phyloP scores from a whole-genome alignment of 2,888 invertebrate species.

The Piscicola geometra region DNA sequence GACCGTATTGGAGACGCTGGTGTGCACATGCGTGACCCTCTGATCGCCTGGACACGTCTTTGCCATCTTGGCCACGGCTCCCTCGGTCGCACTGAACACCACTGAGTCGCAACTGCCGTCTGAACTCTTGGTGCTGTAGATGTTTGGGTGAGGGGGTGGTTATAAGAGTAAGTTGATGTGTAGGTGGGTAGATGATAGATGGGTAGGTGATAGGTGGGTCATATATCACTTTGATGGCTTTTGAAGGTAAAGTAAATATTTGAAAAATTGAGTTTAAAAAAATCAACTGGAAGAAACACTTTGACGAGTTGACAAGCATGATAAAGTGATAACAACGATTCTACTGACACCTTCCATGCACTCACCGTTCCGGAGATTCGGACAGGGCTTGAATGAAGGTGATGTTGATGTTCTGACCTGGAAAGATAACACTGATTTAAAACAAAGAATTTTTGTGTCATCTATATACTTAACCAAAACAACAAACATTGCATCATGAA shows the following conservation, averaged over 20 bases:
- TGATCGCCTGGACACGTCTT: conserved; percentile 34
- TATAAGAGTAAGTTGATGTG: not conserved
- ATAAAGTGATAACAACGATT: no score
- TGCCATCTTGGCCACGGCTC: conserved; percentile 34
- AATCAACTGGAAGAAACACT: no score
- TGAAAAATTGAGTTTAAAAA: no score
- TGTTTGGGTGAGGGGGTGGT: not conserved
- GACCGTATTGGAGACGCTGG: conserved; percentile 37
- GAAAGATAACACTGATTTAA: not conserved
- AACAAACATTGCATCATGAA: no score
- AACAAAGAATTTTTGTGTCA: no score
- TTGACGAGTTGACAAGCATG: no score
- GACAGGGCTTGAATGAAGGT: not conserved
- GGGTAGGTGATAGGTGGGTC: no score
- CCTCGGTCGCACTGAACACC: conserved; percentile 38
- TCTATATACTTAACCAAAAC: no score
- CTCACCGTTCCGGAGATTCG: not conserved
- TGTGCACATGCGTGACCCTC: conserved; percentile 35
- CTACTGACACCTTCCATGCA: no score
- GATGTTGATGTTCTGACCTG: not conserved
- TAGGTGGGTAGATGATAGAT: not conserved
- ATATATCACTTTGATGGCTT: not conserved
- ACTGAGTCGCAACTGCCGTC: not conserved
- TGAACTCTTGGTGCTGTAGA: not conserved
- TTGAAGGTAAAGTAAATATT: no score